Conservation (phyloP, 2,113 vertebrate genomes). For the Nestor notabilis region DNA sequence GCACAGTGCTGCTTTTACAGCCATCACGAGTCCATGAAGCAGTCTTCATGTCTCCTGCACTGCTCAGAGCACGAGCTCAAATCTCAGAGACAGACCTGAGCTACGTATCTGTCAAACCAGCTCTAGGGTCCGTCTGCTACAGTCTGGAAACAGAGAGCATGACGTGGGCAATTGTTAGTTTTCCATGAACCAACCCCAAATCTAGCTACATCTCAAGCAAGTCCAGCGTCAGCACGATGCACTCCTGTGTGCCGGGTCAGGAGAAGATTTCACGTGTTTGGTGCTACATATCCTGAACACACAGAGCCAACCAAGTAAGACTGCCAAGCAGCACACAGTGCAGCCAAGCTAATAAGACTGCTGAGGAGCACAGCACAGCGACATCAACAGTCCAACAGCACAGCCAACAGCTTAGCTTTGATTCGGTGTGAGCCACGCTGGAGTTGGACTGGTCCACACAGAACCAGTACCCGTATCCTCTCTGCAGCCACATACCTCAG, state of each 20-base stretch:
- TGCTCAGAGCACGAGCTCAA: neutral
- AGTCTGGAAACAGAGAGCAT: neutral
- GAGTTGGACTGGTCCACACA: neutral
- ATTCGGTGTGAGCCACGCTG: neutral
- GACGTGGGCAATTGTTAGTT: neutral
- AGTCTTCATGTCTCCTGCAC: neutral
- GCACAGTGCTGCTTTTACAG: neutral
- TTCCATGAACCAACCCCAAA: neutral
- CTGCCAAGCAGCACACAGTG: neutral
- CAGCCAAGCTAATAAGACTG: neutral
- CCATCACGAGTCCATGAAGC: neutral
- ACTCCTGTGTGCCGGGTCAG: fast-evolving
- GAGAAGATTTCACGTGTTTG: neutral
- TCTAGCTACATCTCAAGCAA: neutral
- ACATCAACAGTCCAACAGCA: neutral
- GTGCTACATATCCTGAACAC: neutral
- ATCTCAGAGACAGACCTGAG: neutral
- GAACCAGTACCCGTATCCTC: neutral
- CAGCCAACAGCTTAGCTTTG: neutral
- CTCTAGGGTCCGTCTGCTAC: neutral
- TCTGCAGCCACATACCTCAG: neutral
- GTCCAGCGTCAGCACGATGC: fast-evolving
- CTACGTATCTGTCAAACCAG: neutral
- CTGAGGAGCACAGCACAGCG: neutral
- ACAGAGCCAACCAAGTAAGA: neutral